Base-by-base conservation (phyloP, 1,140 invertebrate genomes). In the Drosophila aff. region DNA sequence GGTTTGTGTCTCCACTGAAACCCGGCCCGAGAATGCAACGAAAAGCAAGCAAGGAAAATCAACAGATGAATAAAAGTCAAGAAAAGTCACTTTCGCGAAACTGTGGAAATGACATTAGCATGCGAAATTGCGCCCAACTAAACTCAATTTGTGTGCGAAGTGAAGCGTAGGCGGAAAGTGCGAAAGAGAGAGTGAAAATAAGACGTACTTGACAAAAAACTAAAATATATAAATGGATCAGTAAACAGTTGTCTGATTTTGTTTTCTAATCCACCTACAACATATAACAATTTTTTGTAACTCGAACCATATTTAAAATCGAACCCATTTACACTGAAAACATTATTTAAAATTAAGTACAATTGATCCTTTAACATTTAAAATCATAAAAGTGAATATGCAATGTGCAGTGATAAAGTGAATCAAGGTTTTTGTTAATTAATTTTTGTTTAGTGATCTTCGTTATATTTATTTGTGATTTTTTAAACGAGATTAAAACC, bases 1-100 rank as follows among this genome's bases (percentile, higher is more conserved):
- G 83, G 83, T 86, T 75, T 44, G 83, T 82, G 44, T 63, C 41
- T 13, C 23, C 28, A 41, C 26, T 9, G 15, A 31, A 28, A 15
- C 8, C 18, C 33, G 18, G 13, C 31, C 15, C 31, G 11, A 16
- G 31, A 36, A 21, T 21, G n/a, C 31, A 31, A 28, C 4, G 13
- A 10, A 28, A 49, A 4, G 11, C 16, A 11, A 9, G 46, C 23
- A 49, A 23, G n/a, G 31, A 36, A 53, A 36, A 53, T 53, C 31
- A 2, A 5, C n/a, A 60, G 18, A 13, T 31, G 40, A 3, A 26
- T 16, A 44, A 43, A 40, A 57, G 36, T 44, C n/a, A 50, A 58
- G 36, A 60, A 73, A 57, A 63, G 58, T 63, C 2, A 10, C 38
- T 57, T 26, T 57, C 21, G 36, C 36, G 36, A 57, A 38, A 6